Conservation (phyloP, 2,888 invertebrate species). For the Lymantria dispar region DNA sequence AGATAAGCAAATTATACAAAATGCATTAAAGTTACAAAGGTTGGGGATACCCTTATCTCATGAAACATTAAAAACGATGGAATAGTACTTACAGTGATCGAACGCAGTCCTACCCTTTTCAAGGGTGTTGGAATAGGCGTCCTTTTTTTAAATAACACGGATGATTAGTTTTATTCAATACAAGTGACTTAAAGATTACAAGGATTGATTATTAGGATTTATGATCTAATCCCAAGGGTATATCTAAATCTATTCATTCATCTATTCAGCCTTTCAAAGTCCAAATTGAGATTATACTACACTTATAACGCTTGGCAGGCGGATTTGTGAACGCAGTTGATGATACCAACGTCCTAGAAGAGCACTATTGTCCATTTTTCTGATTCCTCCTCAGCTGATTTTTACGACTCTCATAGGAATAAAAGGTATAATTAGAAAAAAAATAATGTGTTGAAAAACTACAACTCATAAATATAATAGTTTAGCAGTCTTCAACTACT, state of each 20-base stretch:
- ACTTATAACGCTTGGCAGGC: not conserved
- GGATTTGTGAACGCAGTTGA: not conserved
- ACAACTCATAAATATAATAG: too few relatives aligned
- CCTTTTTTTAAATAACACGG: not conserved
- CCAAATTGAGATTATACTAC: not conserved
- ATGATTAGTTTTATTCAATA: not conserved
- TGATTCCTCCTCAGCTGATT: too few relatives aligned
- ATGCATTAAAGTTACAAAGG: too few relatives aligned
- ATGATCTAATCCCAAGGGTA: not conserved
- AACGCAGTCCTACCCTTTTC: not conserved
- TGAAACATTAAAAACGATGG: not conserved
- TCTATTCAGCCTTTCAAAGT: not conserved
- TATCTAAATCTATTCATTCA: not conserved
- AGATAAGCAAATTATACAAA: too few relatives aligned
- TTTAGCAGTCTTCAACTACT: too few relatives aligned
- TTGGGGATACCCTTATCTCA: not conserved
- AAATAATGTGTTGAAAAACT: too few relatives aligned
- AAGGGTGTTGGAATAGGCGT: not conserved
- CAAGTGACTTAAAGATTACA: too few relatives aligned
- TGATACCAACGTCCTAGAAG: not conserved
- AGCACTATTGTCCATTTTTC: not conserved
- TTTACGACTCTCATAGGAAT: too few relatives aligned
- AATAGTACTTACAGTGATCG: not conserved
- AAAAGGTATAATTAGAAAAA: too few relatives aligned
- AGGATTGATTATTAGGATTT: too few relatives aligned